A percentile compares a stretch with the other conserved stretches of the same genome.
Evolutionary conservation across 2,888 invertebrate species (phyloP).

Genomic region (Dasypogon diadema): DNA sequence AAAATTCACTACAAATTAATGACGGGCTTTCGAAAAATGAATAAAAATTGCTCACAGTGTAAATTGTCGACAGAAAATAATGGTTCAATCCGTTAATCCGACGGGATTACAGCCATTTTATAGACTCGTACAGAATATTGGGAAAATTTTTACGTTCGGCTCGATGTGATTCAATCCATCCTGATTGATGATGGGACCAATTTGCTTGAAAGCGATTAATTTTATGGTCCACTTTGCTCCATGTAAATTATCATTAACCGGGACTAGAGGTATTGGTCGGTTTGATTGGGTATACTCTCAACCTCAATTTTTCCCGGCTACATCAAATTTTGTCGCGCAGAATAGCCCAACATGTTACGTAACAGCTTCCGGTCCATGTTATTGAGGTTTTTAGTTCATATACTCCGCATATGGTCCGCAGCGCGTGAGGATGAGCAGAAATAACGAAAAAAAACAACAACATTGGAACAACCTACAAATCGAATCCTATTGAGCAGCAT

Average conservation of each 20-base stretch:
- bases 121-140: constrained; percentile 11
- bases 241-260: constrained; percentile 43
- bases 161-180: constrained; percentile 25
- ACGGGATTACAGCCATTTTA: constrained; percentile 37
- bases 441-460: constrained; percentile 10
- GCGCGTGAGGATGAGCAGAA: constrained; percentile 11
- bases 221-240: constrained; percentile 45
- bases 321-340: background rate
- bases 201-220: constrained; percentile 50
- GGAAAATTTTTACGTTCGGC: constrained; percentile 3
- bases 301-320: background rate
- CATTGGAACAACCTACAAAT: constrained; percentile 36
- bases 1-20: constrained; percentile 42
- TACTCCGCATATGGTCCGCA: constrained; percentile 8
- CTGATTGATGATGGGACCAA: constrained; percentile 42
- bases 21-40: constrained; percentile 26
- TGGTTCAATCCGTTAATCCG: constrained; percentile 41
- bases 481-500: constrained; percentile 26
- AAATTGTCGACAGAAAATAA: constrained; percentile 45
- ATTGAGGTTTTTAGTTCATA: constrained; percentile 24
- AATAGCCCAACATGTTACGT: background rate
- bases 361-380: constrained; percentile 26
- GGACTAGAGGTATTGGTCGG: constrained; percentile 9
- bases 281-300: constrained; percentile 19
- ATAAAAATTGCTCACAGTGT: constrained; percentile 38